Evolutionary conservation across 2,888 invertebrate genomes (phyloP), one percentile per base, ranked within the genome.

Genomic region (Xanthorhoe spadicearia): DNA sequence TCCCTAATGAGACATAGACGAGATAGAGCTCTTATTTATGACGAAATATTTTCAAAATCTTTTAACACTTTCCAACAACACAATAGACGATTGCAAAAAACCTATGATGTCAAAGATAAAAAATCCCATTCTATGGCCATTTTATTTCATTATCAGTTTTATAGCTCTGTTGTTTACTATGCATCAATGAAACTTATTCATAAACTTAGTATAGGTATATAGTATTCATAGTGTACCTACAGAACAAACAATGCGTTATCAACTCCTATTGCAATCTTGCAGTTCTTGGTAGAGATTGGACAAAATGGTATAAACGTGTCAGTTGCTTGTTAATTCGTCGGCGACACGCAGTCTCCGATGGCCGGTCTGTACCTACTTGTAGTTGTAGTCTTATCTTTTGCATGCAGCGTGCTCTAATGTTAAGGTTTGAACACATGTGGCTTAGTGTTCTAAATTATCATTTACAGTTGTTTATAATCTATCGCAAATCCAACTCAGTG

Each of bases 311-410:
- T 64, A 64, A 66, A 38, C 53, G 65, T 58, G 59, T 64, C 58
- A 38, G 55, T 58, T 61, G 54, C 15, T 60, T 46, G 53, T 48
- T 49, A 61, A 62, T 65, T 60, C 56, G 67, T 32, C 19, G 65
- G 61, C 67, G 67, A 60, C 62, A 56, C 55, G 68, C 89, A 68
- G 89, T 89, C 89, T 88, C 85, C 77, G 68, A 68, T 80, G 74
- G 61, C 56, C 60, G 69, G 65, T n/a, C n/a, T n/a, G n/a, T n/a
- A n/a, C n/a, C n/a, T n/a, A n/a, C 23, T 23, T 23, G 23, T 23
- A 23, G 43, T 54, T 19, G 54, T 61, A 43, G 38, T 68, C 74
- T 80, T 82, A 80, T 82, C 83, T 74, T 71, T 75, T 73, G 70
- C 74, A 72, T 74, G 67, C 73, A 71, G 10, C 61, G 73, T 69